Conservation (phyloP, 2,888 invertebrate genomes). For the Eupithecia pulchellata region DNA sequence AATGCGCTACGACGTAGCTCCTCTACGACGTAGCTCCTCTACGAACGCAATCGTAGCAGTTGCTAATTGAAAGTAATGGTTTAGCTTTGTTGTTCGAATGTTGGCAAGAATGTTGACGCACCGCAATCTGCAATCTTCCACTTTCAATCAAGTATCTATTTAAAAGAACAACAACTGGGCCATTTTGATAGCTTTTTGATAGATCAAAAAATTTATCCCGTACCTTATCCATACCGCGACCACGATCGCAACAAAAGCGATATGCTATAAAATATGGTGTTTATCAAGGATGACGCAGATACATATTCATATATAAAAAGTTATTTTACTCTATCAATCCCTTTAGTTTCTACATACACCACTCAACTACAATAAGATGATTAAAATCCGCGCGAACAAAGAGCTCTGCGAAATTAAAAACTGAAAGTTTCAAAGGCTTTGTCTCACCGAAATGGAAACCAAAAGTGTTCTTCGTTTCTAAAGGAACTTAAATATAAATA, state of each 20-base stretch:
- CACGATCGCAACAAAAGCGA: neutral
- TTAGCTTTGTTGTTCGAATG: neutral
- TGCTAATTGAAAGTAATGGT: neutral
- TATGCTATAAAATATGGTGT: neutral
- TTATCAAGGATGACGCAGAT: neutral
- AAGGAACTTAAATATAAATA: constrained; percentile 24
- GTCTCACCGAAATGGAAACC: constrained; percentile 20
- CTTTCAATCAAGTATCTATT: neutral
- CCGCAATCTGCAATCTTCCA: neutral
- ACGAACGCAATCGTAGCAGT: neutral
- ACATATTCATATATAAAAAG: neutral
- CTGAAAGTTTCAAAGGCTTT: constrained; percentile 34
- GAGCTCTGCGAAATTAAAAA: constrained; percentile 30
- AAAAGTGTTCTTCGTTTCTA: constrained; percentile 24
- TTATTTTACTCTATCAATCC: neutral
- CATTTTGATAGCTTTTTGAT: neutral
- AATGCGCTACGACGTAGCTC: neutral
- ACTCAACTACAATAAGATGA: constrained; percentile 21
- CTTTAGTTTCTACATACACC: constrained; percentile 20
- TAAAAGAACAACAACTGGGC: neutral
- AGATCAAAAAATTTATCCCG: neutral
- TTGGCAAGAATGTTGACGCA: neutral
- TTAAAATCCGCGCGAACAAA: constrained; percentile 25
- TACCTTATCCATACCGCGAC: neutral
- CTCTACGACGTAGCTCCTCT: neutral